A percentile compares a stretch with the other conserved stretches of the same genome.
Conservation (phyloP, 2,113 vertebrate species). For the Pycnonotus jocosus region DNA sequence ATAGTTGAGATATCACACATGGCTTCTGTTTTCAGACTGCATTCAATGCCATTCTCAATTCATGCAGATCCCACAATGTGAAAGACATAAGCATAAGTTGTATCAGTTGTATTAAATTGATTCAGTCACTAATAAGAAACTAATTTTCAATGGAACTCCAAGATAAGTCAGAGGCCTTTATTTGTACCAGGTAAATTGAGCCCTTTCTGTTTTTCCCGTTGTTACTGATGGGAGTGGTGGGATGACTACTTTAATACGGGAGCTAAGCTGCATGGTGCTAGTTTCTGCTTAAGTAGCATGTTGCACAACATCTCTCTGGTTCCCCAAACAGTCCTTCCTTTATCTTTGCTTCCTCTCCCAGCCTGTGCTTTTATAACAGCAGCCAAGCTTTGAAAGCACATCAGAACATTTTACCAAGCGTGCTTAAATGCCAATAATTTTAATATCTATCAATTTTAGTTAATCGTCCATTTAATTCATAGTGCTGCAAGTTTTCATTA, state of each 20-base stretch:
- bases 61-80: background rate
- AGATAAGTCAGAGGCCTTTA: background rate
- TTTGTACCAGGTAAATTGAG: background rate
- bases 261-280: slow-evolving; percentile 48
- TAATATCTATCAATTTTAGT: background rate
- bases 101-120: background rate
- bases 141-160: background rate
- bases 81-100: background rate
- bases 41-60: slow-evolving; percentile 41
- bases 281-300: slow-evolving; percentile 25
- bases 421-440: slow-evolving; percentile 5
- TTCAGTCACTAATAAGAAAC: background rate
- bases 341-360: background rate
- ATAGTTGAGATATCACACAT: background rate
- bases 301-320: slow-evolving; percentile 13
- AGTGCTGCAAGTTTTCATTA: background rate
- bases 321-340: background rate
- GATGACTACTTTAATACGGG: background rate
- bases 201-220: background rate
- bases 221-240: background rate
- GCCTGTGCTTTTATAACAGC: background rate
- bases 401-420: background rate
- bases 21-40: slow-evolving; percentile 49
- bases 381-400: background rate
- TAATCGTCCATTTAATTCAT: background rate